Percentiles rank a stretch among this genome's conserved stretches.
Evolutionary conservation across 2,888 invertebrate genomes (phyloP).

Genomic region (Andrena flavipes): DNA sequence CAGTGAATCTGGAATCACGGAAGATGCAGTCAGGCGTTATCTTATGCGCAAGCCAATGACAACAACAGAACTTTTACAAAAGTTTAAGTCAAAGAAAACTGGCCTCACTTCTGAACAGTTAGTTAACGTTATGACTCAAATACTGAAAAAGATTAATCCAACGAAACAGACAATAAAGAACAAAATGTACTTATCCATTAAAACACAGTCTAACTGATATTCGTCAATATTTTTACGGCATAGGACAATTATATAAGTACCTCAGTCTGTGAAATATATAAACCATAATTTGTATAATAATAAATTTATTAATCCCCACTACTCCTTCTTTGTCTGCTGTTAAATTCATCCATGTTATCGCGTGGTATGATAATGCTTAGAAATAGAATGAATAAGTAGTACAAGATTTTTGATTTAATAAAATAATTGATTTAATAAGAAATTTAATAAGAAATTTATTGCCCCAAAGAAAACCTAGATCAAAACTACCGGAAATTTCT

Average conservation of each 20-base stretch:
- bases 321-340: too few relatives aligned
- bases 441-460: too few relatives aligned
- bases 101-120: constrained; percentile 96
- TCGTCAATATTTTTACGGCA: constrained; percentile 9
- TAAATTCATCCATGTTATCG: too few relatives aligned
- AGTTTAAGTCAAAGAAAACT: constrained; percentile 97
- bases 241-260: constrained; percentile 23
- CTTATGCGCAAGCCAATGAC: constrained; percentile 99
- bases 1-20: constrained; percentile 95
- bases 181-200: constrained; percentile 97
- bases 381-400: too few relatives aligned
- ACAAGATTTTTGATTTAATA: too few relatives aligned
- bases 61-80: constrained; percentile 96
- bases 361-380: too few relatives aligned
- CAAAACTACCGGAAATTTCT: too few relatives aligned
- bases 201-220: constrained; percentile 84
- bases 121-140: constrained; percentile 97
- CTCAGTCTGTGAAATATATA: background rate
- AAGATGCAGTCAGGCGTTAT: constrained; percentile 97
- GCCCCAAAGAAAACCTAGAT: too few relatives aligned
- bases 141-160: constrained; percentile 97
- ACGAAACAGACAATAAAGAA: constrained; percentile 96
- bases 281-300: constrained; percentile 13
- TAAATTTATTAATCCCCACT: constrained; percentile 12
- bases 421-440: too few relatives aligned